phyloP scores from a whole-genome alignment of 2,797 vertebrate species.

The Takifugu rubripes region DNA sequence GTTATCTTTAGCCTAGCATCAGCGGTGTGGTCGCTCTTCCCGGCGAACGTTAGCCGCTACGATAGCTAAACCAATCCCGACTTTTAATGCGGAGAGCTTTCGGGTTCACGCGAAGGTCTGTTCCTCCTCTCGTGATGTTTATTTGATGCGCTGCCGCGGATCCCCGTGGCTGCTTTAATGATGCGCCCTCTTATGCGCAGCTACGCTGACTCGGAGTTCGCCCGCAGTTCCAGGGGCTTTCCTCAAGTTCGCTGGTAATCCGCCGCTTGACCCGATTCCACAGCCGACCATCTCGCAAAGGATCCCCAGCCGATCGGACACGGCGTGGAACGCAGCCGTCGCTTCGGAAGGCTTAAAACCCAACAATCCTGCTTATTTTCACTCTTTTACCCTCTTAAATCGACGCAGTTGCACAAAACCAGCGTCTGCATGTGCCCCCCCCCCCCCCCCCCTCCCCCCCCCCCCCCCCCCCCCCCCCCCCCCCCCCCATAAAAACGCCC shows the following conservation, averaged over 20 bases:
- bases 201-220: constrained; percentile 45
- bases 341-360: too few relatives aligned
- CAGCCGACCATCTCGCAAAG: constrained; percentile 9
- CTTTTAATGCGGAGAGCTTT: constrained; percentile 16
- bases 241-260: constrained; percentile 55
- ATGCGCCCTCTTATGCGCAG: constrained; percentile 34
- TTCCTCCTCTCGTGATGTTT: constrained; percentile 44
- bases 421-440: background rate
- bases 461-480: rapidly evolving
- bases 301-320: background rate
- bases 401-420: background rate
- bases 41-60: too few relatives aligned
- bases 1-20: too few relatives aligned
- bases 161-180: constrained; percentile 23
- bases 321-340: too few relatives aligned
- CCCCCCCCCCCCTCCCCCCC: too few relatives aligned
- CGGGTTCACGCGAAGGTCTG: constrained; percentile 54
- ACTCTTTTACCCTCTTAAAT: background rate
- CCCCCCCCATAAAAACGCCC: too few relatives aligned
- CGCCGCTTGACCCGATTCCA: constrained; percentile 55
- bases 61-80: background rate
- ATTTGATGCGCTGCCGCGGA: constrained; percentile 33
- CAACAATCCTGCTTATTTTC: background rate
- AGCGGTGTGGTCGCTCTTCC: too few relatives aligned
- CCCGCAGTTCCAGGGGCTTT: constrained; percentile 57